These are phyloP conservation scores for Trachymyrmex cornetzi DNA, from an alignment of 1,140 invertebrate genomes.

Conservation along the genomic window DNA sequence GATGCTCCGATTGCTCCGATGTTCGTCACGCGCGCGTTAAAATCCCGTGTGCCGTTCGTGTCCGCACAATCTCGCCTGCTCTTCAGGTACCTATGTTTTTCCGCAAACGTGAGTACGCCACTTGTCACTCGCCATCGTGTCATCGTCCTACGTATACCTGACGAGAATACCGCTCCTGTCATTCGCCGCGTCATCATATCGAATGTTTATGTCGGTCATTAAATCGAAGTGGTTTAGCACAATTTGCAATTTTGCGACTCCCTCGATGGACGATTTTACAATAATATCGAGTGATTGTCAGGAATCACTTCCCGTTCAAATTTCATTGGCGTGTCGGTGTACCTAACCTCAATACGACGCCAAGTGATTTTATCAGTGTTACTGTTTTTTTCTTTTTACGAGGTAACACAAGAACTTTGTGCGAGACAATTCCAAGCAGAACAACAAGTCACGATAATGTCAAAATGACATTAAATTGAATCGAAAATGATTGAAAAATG, in stretches of 20 bases:
- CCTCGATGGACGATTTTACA: neutral
- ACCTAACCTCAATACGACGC: constrained; percentile 1
- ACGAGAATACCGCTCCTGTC: neutral
- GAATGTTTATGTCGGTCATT: neutral
- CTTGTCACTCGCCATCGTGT: neutral
- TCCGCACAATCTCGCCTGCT: constrained; percentile 66
- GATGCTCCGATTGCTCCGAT: constrained; percentile 40
- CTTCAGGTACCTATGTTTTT: constrained; percentile 66
- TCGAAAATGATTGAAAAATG: too few relatives aligned
- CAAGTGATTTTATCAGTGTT: neutral
- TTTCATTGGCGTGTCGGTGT: neutral
- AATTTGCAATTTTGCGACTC: neutral
- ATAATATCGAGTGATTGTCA: constrained; percentile 16
- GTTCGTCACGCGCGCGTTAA: constrained; percentile 65
- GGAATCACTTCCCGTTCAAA: neutral
- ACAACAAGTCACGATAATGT: too few relatives aligned
- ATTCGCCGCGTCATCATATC: neutral
- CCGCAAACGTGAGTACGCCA: neutral
- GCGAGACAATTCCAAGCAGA: too few relatives aligned
- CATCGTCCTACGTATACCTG: constrained; percentile 23
- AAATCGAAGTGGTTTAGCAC: neutral
- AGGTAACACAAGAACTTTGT: neutral
- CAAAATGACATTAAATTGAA: too few relatives aligned
- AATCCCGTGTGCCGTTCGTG: constrained; percentile 61
- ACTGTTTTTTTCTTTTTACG: neutral